Conservation (phyloP, 2,888 invertebrate species). For the Dioctria linearis region DNA sequence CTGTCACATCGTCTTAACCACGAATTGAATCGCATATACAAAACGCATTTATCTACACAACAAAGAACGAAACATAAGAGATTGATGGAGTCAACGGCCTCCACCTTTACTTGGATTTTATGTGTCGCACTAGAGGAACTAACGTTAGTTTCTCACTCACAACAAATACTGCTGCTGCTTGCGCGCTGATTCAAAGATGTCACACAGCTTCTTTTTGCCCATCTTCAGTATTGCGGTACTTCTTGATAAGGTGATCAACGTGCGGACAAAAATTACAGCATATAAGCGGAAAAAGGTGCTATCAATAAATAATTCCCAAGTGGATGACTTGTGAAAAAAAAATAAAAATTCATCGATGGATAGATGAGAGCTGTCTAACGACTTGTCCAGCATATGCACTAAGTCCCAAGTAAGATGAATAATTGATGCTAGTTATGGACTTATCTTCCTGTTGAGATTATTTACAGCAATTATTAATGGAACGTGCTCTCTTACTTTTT, state of each 20-base stretch:
- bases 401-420: background rate
- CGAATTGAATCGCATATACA: background rate
- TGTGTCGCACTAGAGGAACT: slow-evolving; percentile 12
- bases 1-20: background rate
- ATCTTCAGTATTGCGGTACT: slow-evolving; percentile 17
- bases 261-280: background rate
- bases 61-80: background rate
- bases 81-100: slow-evolving; percentile 28
- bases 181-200: slow-evolving; percentile 3
- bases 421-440: slow-evolving; percentile 2
- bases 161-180: too few species aligned
- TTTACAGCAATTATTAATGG: slow-evolving; percentile 8
- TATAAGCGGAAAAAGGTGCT: slow-evolving; percentile 1
- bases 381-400: background rate
- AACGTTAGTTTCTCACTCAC: slow-evolving; percentile 1
- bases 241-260: slow-evolving; percentile 35
- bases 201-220: slow-evolving; percentile 27
- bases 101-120: background rate
- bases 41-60: background rate
- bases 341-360: slow-evolving; percentile 2
- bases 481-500: background rate
- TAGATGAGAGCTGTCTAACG: background rate
- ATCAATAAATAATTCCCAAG: slow-evolving; percentile 1
- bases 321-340: slow-evolving; percentile 2
- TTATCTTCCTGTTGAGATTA: slow-evolving; percentile 6